Percentiles rank a stretch among this genome's conserved stretches.
Conservation (phyloP, 2,113 vertebrate species). For the Erythrocercus mccallii region DNA sequence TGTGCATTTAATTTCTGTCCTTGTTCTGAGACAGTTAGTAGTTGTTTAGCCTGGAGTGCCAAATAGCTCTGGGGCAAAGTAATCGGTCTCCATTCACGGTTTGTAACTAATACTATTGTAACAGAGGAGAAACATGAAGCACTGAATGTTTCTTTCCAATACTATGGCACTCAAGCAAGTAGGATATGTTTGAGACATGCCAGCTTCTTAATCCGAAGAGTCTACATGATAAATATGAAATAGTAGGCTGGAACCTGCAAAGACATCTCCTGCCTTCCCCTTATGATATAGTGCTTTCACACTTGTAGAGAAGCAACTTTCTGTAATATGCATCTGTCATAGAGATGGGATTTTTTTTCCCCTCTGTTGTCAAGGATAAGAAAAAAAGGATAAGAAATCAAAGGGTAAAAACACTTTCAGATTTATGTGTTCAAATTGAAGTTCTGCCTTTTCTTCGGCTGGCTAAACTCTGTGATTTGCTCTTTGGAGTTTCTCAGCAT, state of each 20-base stretch:
- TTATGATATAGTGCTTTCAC: neutral
- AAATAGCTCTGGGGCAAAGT: slow-evolving; percentile 27
- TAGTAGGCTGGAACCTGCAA: neutral
- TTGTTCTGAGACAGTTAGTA: neutral
- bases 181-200: neutral
- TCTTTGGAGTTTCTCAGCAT: neutral
- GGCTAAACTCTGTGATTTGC: neutral
- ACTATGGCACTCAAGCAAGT: neutral
- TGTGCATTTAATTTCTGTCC: slow-evolving; percentile 18
- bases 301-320: neutral
- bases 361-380: neutral
- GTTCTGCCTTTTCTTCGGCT: neutral
- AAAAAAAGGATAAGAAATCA: neutral
- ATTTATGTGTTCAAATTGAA: neutral
- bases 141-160: neutral
- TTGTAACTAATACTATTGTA: slow-evolving; percentile 30
- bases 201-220: neutral
- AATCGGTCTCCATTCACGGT: neutral
- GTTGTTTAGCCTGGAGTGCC: slow-evolving; percentile 10
- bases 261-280: neutral
- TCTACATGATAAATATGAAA: neutral
- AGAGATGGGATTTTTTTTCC: neutral
- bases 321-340: neutral
- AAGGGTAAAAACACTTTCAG: neutral
- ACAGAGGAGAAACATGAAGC: neutral